phyloP scores from a whole-genome alignment of 2,113 vertebrate genomes.

The Glareola pratincola region DNA sequence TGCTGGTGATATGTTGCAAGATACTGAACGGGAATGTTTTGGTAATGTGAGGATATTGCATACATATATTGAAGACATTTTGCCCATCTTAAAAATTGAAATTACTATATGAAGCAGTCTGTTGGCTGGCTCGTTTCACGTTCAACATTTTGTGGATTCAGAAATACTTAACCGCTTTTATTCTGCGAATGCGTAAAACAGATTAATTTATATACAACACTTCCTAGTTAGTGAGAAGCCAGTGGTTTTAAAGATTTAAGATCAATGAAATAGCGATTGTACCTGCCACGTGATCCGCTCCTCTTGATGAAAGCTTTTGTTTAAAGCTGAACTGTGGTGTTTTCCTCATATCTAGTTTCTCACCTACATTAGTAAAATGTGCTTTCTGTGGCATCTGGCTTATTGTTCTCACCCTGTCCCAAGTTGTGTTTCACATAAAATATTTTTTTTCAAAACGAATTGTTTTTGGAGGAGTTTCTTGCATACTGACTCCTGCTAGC shows the following conservation, averaged over 20 bases:
- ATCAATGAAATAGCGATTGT: background rate
- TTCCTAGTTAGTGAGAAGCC: background rate
- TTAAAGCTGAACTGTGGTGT: background rate
- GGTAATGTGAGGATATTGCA: background rate
- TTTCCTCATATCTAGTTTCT: background rate
- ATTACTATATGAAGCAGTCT: background rate
- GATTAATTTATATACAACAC: background rate
- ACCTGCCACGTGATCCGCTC: background rate
- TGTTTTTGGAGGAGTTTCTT: background rate
- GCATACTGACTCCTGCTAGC: background rate
- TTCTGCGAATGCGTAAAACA: background rate
- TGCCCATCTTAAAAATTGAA: background rate
- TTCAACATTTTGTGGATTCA: background rate
- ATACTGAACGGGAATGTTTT: background rate
- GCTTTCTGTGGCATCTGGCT: background rate
- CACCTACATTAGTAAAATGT: rapidly evolving
- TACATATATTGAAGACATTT: background rate
- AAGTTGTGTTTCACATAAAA: background rate
- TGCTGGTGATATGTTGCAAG: background rate
- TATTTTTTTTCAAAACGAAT: background rate
- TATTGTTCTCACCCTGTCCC: background rate
- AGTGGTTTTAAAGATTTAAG: background rate
- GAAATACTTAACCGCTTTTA: background rate
- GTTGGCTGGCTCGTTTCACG: background rate
- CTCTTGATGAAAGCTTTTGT: background rate